A percentile compares a stretch with the other conserved stretches of the same genome.
Evolutionary conservation across 2,113 vertebrate genomes (phyloP).

Genomic region (Lipophrys pholis): DNA sequence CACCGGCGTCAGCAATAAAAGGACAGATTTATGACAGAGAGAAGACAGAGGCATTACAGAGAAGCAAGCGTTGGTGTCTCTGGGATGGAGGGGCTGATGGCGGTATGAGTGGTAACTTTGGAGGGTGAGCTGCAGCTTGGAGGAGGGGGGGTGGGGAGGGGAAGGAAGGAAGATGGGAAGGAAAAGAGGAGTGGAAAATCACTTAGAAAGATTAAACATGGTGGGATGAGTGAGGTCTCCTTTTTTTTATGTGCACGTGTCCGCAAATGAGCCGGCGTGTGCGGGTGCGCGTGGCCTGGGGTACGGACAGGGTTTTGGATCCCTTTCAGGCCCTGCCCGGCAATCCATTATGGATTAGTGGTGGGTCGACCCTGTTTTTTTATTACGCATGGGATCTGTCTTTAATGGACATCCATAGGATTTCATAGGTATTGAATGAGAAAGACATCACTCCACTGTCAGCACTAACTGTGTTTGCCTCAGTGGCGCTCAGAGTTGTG

Average conservation of each 20-base stretch:
- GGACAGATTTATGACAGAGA: constrained; percentile 53
- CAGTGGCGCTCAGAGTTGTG: constrained; percentile 55
- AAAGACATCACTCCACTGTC: constrained; percentile 69
- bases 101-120: constrained; percentile 38
- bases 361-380: constrained; percentile 65
- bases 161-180: neutral
- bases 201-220: constrained; percentile 78
- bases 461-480: constrained; percentile 62
- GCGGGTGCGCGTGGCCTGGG: constrained; percentile 29
- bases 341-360: constrained; percentile 72
- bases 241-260: constrained; percentile 55
- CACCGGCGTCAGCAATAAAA: constrained; percentile 59
- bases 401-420: constrained; percentile 76
- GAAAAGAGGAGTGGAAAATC: constrained; percentile 57
- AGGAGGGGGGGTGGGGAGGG: neutral
- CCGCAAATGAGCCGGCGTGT: constrained; percentile 46
- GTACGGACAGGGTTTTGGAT: constrained; percentile 48
- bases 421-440: constrained; percentile 78
- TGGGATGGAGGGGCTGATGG: constrained; percentile 54
- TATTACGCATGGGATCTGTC: constrained; percentile 73
- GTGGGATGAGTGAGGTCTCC: constrained; percentile 50
- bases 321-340: constrained; percentile 53
- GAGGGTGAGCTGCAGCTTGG: constrained; percentile 22
- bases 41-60: constrained; percentile 41
- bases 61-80: constrained; percentile 29